These are phyloP conservation scores for Nyctibius bracteatus DNA, from an alignment of 2,113 vertebrate species.

Conservation along the genomic window DNA sequence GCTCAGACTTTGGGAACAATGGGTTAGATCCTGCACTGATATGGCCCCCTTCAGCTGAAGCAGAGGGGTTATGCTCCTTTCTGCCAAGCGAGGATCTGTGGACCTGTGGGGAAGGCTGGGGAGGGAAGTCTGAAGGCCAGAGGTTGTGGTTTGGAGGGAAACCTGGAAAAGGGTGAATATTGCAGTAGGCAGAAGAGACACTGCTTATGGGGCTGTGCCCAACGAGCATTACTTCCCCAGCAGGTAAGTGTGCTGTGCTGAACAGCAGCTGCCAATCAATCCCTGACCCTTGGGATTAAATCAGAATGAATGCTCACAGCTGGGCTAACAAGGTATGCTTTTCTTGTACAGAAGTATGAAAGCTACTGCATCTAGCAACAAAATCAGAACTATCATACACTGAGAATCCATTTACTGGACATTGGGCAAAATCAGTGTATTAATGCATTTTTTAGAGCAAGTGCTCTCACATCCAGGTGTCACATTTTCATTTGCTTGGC, in stretches of 20 bases:
- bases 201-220: background rate
- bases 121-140: background rate
- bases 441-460: background rate
- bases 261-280: background rate
- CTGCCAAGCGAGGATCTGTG: accelerated
- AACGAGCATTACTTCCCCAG: background rate
- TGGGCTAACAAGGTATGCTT: background rate
- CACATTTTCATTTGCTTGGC: background rate
- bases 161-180: background rate
- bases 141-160: background rate
- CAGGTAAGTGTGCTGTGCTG: background rate
- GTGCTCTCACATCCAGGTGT: background rate
- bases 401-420: background rate
- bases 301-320: background rate
- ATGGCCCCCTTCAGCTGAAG: background rate
- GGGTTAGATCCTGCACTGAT: background rate
- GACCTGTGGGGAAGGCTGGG: background rate
- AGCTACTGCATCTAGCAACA: background rate
- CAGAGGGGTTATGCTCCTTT: background rate
- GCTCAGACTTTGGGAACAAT: background rate
- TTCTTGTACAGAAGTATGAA: background rate
- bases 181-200: background rate
- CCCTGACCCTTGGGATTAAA: background rate
- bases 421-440: background rate
- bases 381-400: background rate